Percentiles rank a stretch among this genome's conserved stretches.
phyloP scores from a whole-genome alignment of 2,888 invertebrate genomes.

The Cryptocephalus primarius region DNA sequence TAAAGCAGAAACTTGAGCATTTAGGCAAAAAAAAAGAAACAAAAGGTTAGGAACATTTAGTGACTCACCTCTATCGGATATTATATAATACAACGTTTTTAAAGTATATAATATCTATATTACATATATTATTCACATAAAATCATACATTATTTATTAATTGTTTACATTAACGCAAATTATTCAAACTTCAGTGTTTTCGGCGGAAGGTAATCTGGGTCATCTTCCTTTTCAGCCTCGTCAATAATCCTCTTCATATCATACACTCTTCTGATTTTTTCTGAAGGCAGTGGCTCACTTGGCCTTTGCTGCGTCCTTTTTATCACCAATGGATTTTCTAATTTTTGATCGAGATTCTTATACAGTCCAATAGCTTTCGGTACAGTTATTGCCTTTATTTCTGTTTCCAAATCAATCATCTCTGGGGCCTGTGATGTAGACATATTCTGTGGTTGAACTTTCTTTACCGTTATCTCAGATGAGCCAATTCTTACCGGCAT shows the following conservation, averaged over 20 bases:
- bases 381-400: slow-evolving; percentile 29
- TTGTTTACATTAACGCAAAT: not conserved
- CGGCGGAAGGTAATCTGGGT: slow-evolving; percentile 23
- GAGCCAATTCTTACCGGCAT: not conserved
- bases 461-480: slow-evolving; percentile 23
- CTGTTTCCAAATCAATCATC: slow-evolving; percentile 30
- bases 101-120: too few relatives aligned
- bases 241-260: slow-evolving; percentile 3
- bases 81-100: too few relatives aligned
- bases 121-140: too few relatives aligned
- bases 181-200: slow-evolving; percentile 17
- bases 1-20: too few relatives aligned
- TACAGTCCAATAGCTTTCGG: slow-evolving; percentile 20
- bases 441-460: slow-evolving; percentile 9
- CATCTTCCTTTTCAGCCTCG: slow-evolving; percentile 15
- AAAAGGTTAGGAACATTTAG: too few relatives aligned
- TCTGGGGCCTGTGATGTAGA: slow-evolving; percentile 10
- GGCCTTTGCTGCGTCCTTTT: slow-evolving; percentile 1
- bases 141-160: not conserved
- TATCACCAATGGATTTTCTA: slow-evolving; percentile 3
- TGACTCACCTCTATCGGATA: too few relatives aligned
- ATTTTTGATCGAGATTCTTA: slow-evolving; percentile 11
- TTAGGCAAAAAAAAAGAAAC: too few relatives aligned
- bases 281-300: not conserved
- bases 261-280: not conserved